Evolutionary conservation across 1,140 invertebrate species (phyloP).

Genomic region (Tetranychus cinnabarinus): DNA sequence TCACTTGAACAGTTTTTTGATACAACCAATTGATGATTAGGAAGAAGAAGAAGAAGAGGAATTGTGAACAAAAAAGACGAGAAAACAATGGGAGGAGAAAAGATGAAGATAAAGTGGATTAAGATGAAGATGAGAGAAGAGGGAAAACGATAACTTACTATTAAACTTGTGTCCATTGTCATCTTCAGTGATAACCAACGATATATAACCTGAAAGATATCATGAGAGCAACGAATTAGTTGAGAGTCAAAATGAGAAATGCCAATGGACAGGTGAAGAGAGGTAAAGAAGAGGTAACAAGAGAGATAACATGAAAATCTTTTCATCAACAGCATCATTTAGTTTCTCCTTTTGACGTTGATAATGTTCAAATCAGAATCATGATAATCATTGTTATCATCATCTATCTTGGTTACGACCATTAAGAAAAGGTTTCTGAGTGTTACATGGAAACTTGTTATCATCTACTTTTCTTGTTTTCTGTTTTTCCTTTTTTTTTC

Average conservation of each 20-base stretch:
- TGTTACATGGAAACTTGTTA: neutral
- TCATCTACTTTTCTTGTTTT: too few relatives aligned
- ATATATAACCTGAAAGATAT: conserved; percentile 1
- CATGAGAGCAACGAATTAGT: neutral
- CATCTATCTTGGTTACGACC: neutral
- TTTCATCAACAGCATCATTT: too few relatives aligned
- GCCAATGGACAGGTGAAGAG: neutral
- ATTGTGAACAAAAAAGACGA: too few relatives aligned
- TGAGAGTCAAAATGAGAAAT: neutral
- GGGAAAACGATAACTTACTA: neutral
- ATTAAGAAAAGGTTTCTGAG: neutral
- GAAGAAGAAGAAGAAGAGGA: too few relatives aligned
- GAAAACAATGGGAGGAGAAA: too few relatives aligned
- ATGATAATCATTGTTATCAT: neutral
- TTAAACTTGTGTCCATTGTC: conserved; percentile 6
- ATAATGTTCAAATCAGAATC: too few relatives aligned
- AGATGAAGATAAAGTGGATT: too few relatives aligned
- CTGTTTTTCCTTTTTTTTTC: too few relatives aligned
- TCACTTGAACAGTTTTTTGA: too few relatives aligned
- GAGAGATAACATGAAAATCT: neutral
- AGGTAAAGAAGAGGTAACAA: neutral
- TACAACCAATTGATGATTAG: too few relatives aligned
- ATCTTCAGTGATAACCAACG: conserved; percentile 4
- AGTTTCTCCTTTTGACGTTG: too few relatives aligned
- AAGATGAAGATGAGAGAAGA: neutral